A percentile compares a stretch with the other conserved stretches of the same genome.
phyloP scores from a whole-genome alignment of 2,888 invertebrate genomes.

The Linhomoeus sp. region DNA sequence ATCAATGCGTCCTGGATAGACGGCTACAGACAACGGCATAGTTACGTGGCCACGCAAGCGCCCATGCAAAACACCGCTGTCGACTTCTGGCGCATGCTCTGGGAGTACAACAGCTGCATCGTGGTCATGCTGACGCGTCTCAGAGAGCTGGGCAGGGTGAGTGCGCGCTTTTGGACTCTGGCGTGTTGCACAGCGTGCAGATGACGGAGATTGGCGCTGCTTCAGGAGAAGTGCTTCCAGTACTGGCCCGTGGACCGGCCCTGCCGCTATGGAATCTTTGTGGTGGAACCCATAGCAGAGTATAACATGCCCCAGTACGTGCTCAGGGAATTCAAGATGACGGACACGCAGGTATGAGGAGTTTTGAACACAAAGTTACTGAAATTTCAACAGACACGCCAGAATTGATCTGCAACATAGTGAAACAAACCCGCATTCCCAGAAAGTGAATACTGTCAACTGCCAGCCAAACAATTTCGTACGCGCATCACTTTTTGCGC shows the following conservation, averaged over 20 bases:
- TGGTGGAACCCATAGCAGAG: slow-evolving; percentile 95
- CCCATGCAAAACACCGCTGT: slow-evolving; percentile 86
- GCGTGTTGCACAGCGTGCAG: not conserved
- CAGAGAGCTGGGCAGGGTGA: slow-evolving; percentile 86
- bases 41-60: slow-evolving; percentile 97
- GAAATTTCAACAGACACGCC: too few relatives aligned
- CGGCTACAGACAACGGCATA: slow-evolving; percentile 47
- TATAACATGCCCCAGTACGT: slow-evolving; percentile 99
- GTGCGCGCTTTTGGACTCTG: slow-evolving; percentile 23
- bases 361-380: not conserved
- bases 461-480: too few relatives aligned
- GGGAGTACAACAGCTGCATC: slow-evolving; percentile 98
- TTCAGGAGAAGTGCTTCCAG: slow-evolving; percentile 90
- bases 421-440: too few relatives aligned
- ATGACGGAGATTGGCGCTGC: slow-evolving; percentile 9
- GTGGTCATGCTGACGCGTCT: slow-evolving; percentile 95
- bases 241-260: slow-evolving; percentile 98
- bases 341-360: slow-evolving; percentile 55
- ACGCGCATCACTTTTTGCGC: too few relatives aligned
- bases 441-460: too few relatives aligned
- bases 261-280: slow-evolving; percentile 87
- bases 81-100: slow-evolving; percentile 98
- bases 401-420: too few relatives aligned
- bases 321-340: slow-evolving; percentile 87
- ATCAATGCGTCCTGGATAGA: slow-evolving; percentile 97